Evolutionary conservation across 2,113 vertebrate species (phyloP).

Genomic region (Piprites chloris): DNA sequence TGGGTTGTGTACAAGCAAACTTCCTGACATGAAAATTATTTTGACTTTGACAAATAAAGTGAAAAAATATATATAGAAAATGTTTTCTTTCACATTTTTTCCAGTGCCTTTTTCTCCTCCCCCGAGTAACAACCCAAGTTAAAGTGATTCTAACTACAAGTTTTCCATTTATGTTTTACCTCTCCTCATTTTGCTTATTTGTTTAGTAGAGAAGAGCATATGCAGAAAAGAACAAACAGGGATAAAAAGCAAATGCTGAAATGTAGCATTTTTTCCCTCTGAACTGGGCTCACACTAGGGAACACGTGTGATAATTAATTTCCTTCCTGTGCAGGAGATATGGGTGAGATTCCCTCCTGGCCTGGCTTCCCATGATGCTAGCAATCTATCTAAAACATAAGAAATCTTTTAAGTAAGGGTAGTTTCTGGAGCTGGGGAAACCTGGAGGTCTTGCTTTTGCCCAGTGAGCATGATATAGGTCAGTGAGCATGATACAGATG

Average conservation of each 20-base stretch:
- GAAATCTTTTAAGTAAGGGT: background rate
- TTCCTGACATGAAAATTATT: background rate
- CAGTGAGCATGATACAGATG: background rate
- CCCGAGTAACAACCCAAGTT: background rate
- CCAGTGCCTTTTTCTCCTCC: background rate
- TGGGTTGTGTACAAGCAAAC: background rate
- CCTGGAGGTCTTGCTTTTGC: background rate
- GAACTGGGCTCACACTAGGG: rapidly evolving
- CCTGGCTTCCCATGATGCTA: background rate
- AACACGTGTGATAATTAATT: background rate
- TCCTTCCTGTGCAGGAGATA: background rate
- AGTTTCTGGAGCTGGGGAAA: background rate
- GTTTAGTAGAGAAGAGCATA: background rate
- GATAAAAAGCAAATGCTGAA: background rate
- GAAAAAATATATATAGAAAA: background rate
- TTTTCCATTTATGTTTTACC: background rate
- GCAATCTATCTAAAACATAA: background rate
- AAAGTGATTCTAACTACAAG: background rate
- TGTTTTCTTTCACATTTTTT: background rate
- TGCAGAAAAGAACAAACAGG: background rate
- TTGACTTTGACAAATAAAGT: background rate
- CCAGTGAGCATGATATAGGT: background rate
- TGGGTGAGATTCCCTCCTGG: background rate
- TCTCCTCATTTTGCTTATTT: background rate
- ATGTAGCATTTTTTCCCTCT: background rate